phyloP scores from a whole-genome alignment of 2,888 invertebrate genomes.

The Tortricodes alternella region DNA sequence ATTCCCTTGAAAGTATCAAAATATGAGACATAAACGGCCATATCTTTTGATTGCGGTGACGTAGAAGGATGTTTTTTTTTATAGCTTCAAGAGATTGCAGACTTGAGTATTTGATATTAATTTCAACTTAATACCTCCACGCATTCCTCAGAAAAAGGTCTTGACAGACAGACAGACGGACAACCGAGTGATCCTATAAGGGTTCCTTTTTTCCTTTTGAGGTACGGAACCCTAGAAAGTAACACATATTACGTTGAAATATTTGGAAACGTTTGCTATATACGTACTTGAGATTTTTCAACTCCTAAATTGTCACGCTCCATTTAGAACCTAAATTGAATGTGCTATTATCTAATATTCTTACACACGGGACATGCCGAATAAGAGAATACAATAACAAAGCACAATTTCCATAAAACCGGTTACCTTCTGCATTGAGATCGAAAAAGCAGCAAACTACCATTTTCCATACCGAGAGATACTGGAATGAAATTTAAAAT shows the following conservation, averaged over 20 bases:
- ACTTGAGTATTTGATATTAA: too few relatives aligned
- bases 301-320: background rate
- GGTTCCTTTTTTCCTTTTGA: too few relatives aligned
- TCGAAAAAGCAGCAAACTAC: constrained; percentile 28
- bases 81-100: too few relatives aligned
- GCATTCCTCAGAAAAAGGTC: too few relatives aligned
- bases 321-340: constrained; percentile 17
- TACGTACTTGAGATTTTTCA: background rate
- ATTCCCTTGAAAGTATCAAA: too few relatives aligned
- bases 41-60: too few relatives aligned
- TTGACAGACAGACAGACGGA: too few relatives aligned
- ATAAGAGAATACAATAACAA: constrained; percentile 24
- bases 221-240: background rate
- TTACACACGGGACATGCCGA: constrained; percentile 1
- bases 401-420: constrained; percentile 28
- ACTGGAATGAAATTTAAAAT: constrained; percentile 27
- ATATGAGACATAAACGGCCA: too few relatives aligned
- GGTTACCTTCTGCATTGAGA: constrained; percentile 28
- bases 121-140: too few relatives aligned
- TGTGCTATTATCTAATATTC: constrained; percentile 1
- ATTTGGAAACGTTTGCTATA: background rate
- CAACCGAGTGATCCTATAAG: too few relatives aligned
- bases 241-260: background rate
- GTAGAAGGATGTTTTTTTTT: too few relatives aligned
- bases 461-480: constrained; percentile 17